Base-by-base conservation (phyloP, 2,888 invertebrate species). In the Drosophila mercatorum region DNA sequence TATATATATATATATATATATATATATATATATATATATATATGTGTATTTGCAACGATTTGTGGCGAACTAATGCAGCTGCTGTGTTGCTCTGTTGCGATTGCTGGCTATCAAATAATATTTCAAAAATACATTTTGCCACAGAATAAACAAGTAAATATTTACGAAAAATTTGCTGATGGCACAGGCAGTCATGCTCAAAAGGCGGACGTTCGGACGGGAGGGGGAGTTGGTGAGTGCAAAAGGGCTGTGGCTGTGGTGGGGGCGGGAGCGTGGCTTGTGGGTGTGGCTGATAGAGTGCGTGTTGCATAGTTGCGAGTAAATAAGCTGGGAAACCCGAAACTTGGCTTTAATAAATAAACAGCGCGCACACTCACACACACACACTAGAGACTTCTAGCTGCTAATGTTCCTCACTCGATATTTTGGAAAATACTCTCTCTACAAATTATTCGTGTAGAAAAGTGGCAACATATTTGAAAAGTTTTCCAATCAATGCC, bases 401-500 rank as follows among this genome's bases (percentile, higher is more conserved):
- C 55, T 43, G 10, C 14, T 72, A 70, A 70, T 72, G 76, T 81
- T 59, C 51, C 40, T 8, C n/a, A n/a, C 53, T n/a, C 38, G 52
- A 34, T 57, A 14, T 55, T 40, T 17, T 68, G 59, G 63, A 68
- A 82, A 85, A 81, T 77, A 67, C 80, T 85, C 76, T 74, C 80
- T 22, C 80, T 22, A 14, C 53, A 85, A 87, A 83, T 88, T 88
- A 87, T 87, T 87, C 86, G 85, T 81, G 88, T 84, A 84, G 88
- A 87, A 84, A 88, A 89, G 88, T 88, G 89, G 88, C 88, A 88
- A 84, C 89, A 89, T 89, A 89, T 89, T 89, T 88, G 88, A 84
- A 89, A 89, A 89, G 75, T 89, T 89, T 89, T 88, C 81, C 89
- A 89, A 89, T 89, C 89, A 88, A 84, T 88, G 88, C 83, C 83